Evolutionary conservation across 2,888 invertebrate genomes (phyloP), one percentile per base, ranked within the genome.

Genomic region (Drosophila anomalipes): DNA sequence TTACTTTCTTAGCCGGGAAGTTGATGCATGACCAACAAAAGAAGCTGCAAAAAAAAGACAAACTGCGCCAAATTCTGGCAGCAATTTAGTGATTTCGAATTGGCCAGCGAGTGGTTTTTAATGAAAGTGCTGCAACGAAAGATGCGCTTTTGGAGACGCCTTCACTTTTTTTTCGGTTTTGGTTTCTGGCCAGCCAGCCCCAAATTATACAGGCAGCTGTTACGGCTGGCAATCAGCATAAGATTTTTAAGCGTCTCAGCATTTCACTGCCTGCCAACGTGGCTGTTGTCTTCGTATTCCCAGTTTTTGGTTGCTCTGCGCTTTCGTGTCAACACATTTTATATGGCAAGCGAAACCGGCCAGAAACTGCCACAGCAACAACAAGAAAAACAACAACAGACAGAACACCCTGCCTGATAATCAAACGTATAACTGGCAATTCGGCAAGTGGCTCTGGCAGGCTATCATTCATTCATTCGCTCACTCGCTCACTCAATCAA

Each of bases 301-400:
- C 78, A 65, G 70, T 78, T 80, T 78, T 41, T 30, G 79, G 69
- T 62, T 54, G 56, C 44, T 65, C 51, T 47, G 70, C 61, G 75
- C 74, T 83, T 83, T 86, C 86, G 79, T 86, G 86, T 85, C 86
- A 86, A 86, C 86, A 86, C 78, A 73, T 83, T 81, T 87, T 74
- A 85, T 83, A 59, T 83, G 79, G 58, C 70, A 77, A 58, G 64
- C 58, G 56, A 72, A 73, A 70, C 63, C 66, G 66, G 62, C 65
- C 63, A 39, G 53, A 44, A 57, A 41, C 26, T 47, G 47, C 56
- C 68, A 35, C 68, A 53, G 60, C 37, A 39, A 37, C 74, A 53
- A 14, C 30, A 44, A 28, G 7, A 47, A 16, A 26, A 41, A 39
- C 47, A 47, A 14, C 51, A 73, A 35, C 26, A 16, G 26, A 47